A percentile compares a stretch with the other conserved stretches of the same genome.
Conservation (phyloP, 1,140 invertebrate species). For the Eueides isabella region DNA sequence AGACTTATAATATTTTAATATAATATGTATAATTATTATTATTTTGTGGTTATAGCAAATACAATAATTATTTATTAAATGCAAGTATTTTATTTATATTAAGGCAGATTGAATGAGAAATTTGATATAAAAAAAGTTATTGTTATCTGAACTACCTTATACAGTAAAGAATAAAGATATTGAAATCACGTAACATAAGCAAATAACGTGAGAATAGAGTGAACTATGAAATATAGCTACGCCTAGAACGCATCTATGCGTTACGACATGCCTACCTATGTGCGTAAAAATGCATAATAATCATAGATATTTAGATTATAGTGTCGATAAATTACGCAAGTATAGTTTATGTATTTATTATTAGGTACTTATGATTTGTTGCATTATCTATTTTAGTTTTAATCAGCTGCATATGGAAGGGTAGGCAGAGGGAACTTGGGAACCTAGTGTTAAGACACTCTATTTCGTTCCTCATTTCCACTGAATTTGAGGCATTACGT, state of each 20-base stretch:
- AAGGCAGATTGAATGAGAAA: background rate
- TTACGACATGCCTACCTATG: background rate
- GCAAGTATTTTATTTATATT: no score
- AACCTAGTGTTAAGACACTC: no score
- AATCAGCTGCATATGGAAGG: no score
- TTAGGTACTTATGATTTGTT: no score
- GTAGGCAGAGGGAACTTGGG: no score
- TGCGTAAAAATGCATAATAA: constrained; percentile 3
- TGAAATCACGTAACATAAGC: background rate
- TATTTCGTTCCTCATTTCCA: no score
- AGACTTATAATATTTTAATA: no score
- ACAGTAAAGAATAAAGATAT: constrained; percentile 2
- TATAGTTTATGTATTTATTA: background rate
- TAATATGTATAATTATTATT: no score
- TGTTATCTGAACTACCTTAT: background rate
- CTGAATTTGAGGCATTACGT: no score
- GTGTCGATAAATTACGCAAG: background rate
- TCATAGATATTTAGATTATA: background rate
- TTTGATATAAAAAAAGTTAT: background rate
- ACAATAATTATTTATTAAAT: no score
- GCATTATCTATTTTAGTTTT: no score
- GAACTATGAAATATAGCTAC: constrained; percentile 2
- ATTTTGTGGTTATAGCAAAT: no score
- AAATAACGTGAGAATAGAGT: constrained; percentile 5
- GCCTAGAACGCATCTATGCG: background rate